Evolutionary conservation across 2,797 vertebrate genomes (phyloP).

Genomic region (Monodelphis domestica): DNA sequence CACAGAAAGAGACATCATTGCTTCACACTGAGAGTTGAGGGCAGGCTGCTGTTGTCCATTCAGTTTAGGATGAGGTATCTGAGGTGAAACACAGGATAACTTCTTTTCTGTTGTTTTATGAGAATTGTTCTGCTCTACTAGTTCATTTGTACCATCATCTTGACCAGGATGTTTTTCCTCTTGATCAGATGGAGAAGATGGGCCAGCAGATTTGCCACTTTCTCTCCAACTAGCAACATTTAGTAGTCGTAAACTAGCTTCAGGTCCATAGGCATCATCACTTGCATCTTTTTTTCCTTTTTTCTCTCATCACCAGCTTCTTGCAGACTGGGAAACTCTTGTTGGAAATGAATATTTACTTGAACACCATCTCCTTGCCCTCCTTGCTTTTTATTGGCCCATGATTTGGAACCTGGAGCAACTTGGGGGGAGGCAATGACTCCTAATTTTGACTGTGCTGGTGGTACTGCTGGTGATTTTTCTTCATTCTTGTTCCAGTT

Average conservation of each 20-base stretch:
- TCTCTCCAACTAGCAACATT: conserved; percentile 96
- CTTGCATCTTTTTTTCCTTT: conserved; percentile 88
- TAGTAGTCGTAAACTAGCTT: conserved; percentile 91
- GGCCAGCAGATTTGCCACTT: conserved; percentile 91
- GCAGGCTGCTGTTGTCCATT: conserved; percentile 95
- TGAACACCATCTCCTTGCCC: conserved; percentile 91
- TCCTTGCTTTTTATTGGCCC: conserved; percentile 96
- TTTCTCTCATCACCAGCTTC: conserved; percentile 96
- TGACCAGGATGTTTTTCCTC: conserved; percentile 89
- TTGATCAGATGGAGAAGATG: conserved; percentile 89
- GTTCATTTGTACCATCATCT: conserved; percentile 84
- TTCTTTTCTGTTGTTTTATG: conserved; percentile 89
- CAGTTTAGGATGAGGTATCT: conserved; percentile 90
- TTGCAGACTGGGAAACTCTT: conserved; percentile 98
- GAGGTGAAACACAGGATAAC: conserved; percentile 83
- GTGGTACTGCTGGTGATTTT: conserved; percentile 95
- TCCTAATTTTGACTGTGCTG: conserved; percentile 91
- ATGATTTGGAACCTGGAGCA: conserved; percentile 91
- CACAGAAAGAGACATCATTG: conserved; percentile 99
- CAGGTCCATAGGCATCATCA: conserved; percentile 96
- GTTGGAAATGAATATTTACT: conserved; percentile 97
- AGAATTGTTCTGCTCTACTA: conserved; percentile 84
- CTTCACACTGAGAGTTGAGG: conserved; percentile 92
- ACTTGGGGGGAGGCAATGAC: conserved; percentile 86
- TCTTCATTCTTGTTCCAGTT: conserved; percentile 91